Evolutionary conservation across 1,140 invertebrate species (phyloP).

Genomic region (Polyergus mexicanus): DNA sequence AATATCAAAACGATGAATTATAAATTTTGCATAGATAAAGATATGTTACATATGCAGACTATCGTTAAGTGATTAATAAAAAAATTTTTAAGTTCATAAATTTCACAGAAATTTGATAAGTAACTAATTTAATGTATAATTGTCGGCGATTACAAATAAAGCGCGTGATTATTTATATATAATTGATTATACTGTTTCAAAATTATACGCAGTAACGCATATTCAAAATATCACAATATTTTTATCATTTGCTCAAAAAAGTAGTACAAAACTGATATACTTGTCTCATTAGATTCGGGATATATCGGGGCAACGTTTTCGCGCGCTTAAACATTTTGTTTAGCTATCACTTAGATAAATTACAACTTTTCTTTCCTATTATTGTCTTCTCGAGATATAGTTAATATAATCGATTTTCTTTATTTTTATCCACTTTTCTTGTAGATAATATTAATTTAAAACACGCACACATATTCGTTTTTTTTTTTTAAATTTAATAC

Average conservation of each 20-base stretch:
- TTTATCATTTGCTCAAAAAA: not conserved
- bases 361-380: not conserved
- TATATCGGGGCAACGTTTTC: not conserved
- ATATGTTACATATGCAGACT: not conserved
- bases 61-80: constrained; percentile 7
- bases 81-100: not conserved
- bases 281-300: not conserved
- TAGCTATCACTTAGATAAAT: not conserved
- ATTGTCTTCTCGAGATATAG: not conserved
- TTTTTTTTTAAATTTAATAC: not conserved
- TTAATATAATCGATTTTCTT: not conserved
- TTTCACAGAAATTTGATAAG: not conserved
- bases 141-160: not conserved
- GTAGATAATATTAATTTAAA: not conserved
- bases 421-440: not conserved
- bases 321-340: no score
- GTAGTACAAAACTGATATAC: not conserved
- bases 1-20: not conserved
- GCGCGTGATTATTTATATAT: not conserved
- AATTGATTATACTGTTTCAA: not conserved
- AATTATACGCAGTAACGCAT: not conserved
- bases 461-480: not conserved
- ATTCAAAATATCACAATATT: not conserved
- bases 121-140: not conserved
- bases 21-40: not conserved